A percentile compares a stretch with the other conserved stretches of the same genome.
These are phyloP conservation scores for Sesamia inferens DNA, from an alignment of 2,888 invertebrate genomes.

Conservation along the genomic window DNA sequence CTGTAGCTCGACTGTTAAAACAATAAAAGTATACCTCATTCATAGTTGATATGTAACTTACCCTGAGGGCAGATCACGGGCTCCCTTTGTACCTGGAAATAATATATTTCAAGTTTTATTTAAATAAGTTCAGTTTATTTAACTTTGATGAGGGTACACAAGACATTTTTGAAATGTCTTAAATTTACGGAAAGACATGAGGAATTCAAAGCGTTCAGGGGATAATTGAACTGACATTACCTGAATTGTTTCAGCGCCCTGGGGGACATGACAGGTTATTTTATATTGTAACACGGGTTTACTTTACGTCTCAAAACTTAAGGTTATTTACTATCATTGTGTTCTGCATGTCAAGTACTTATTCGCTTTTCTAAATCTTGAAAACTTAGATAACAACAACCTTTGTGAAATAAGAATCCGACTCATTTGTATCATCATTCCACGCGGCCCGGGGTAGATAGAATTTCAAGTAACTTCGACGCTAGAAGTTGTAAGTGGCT, in stretches of 20 bases:
- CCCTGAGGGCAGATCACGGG: constrained; percentile 60
- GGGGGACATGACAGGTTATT: constrained; percentile 9
- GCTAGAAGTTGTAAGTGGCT: background rate
- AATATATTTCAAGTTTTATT: constrained; percentile 23
- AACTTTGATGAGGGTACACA: constrained; percentile 54
- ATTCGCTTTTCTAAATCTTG: background rate
- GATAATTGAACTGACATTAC: constrained; percentile 37
- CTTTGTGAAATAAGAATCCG: background rate
- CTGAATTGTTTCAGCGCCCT: constrained; percentile 25
- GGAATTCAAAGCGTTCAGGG: constrained; percentile 30
- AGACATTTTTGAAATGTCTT: constrained; percentile 50
- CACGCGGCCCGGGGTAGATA: background rate
- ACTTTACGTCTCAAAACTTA: constrained; percentile 1
- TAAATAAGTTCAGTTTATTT: constrained; percentile 61
- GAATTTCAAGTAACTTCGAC: constrained; percentile 23
- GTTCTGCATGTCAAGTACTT: background rate
- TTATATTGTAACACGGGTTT: constrained; percentile 22
- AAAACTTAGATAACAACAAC: constrained; percentile 12
- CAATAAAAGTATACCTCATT: constrained; percentile 51
- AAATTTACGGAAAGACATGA: constrained; percentile 34
- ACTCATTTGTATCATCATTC: constrained; percentile 23
- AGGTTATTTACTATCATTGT: background rate
- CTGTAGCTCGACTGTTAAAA: constrained; percentile 42
- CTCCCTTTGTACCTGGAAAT: constrained; percentile 65
- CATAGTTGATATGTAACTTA: constrained; percentile 54